Base-by-base conservation (phyloP, 2,888 invertebrate species). In the Allacma fusca region DNA sequence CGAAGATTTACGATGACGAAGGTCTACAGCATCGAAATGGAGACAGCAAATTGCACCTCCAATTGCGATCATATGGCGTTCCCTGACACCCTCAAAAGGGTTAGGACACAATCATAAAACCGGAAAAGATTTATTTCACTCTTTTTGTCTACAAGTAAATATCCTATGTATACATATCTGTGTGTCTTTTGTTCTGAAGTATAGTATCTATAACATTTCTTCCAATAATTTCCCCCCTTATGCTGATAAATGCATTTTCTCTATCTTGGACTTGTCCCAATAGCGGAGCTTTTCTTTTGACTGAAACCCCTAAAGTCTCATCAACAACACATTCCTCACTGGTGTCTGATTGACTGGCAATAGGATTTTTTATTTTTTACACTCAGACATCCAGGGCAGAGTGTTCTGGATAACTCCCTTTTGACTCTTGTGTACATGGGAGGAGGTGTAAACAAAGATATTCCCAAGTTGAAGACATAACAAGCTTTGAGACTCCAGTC, bases 1-100 rank as follows among this genome's bases (percentile, higher is more conserved):
- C 59, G 50, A 80, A 81, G 80, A 82, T 82, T 82, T 82, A 82
- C 78, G 79, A 80, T 77, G 57, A 65, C 40, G 19, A 24, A 67
- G 73, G 70, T 78, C 82, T 82, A 82, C 80, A 82, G 82, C 78
- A 79, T 76, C 74, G 82, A 80, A 77, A 74, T 72, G 74, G 79
- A 79, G 78, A 79, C 77, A 80, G 77, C 78, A 78, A 80, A 82
- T 82, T 80, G 81, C 76, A 79, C 78, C 80, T 78, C 72, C 78
- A 79, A 79, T 77, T 68, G 76, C 68, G 78, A 74, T 80, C 80
- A 80, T 79, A 80, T 79, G 79, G 78, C 75, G 78, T 79, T 79
- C 68, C 72, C 80, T 79, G 78, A 80, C 80, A 80, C 79, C 72
- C 76, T 76, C 76, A 77, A 77, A 80, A 81, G 80, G 78, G 76